Base-by-base conservation (phyloP, 1,140 invertebrate genomes). In the Melipona quadrifasciata region DNA sequence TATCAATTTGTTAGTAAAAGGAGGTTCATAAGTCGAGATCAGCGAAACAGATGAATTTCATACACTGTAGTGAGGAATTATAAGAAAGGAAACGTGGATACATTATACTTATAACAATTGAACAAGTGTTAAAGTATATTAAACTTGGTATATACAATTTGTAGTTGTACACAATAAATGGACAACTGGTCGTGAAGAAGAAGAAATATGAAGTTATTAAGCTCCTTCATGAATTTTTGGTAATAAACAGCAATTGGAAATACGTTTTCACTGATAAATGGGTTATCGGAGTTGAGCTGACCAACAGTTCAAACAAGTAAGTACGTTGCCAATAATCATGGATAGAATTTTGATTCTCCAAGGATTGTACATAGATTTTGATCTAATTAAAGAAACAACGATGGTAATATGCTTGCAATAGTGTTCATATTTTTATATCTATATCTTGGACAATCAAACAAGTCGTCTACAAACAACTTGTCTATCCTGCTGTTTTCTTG, bases 241-340 rank as follows among this genome's bases (percentile, higher is more conserved):
- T 86, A 12, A 27, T 93, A 55, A 31, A 71, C 12, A 55, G 79
- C 16, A 75, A 78, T 5, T 94, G 92, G 92, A 93, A 94, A 51
- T 78, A 87, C 39, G 47, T 94, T 34, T 64, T 93, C 31, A 89
- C 90, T 80, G 85, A 93, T 51, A 91, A 94, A 76, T 94, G 94
- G 93, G 86, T 94, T 34, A 87, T 94, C 71, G 93, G 92, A 67
- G 78, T 93, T 58, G 65, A 86, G 57, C 10, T 94, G 6, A 34
- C 86, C 14, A 94, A 93, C 57, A 87, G 47, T 70, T 90, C 90
- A 0, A 80, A 82, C 8, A 86, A 89, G 94, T 94, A 86, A 94
- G 93, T 90, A 77, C 14, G 77, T 80, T 73, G 16, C 31, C 1
- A 39, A 61, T 55, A 39, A 0, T 55, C 16, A 64, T 34, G 1